Evolutionary conservation across 64 coral and sea anemone genomes (phyloP), one percentile per base, ranked within the genome.

Genomic region (Montipora capricornis): DNA sequence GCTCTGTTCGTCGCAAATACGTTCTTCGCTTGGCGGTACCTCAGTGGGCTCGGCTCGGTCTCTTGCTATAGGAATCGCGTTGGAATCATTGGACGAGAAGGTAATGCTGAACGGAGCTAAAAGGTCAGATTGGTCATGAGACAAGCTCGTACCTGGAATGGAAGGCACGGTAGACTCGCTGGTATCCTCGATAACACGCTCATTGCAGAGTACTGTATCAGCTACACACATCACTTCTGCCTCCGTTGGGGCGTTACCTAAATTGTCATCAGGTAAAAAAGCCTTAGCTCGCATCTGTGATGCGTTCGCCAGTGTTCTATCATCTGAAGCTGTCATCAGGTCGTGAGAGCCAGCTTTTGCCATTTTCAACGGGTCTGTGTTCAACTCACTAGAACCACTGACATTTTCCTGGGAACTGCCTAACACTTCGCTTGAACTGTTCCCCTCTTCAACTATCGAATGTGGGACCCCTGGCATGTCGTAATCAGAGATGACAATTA

Each of bases 381-480:
- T 73, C 12, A 6, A n/a, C 2, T 62, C 80, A 1, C 17, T 64
- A 71, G 44, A 86, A 4, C 64, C 66, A 49, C 7, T 50, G 7
- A 50, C 15, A 51, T 66, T 86, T 50, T 86, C 82, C 46, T 10
- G n/a, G 2, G 82, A 86, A 49, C 17, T 68, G 19, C 64, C 47
- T 11, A 86, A 71, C 6, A 20, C 46, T 20, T 86, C 82, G 50
- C 67, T 71, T 20, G 82, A 86, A 73, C 82, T 71, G 46, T 86
- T 70, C 14, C 71, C 82, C 19, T 71, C 82, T 86, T 70, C 82
- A 9, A 70, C 82, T 48, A 86, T 86, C 9, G 66, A 71, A 66
- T 86, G 64, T 14, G 62, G 17, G 5, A 86, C 66, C 44, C 49
- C 59, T 49, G 62, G 82, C 19, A 86, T 47, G 82, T 70, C 66